Evolutionary conservation across 2,113 vertebrate species (phyloP), one percentile per base, ranked within the genome.

Genomic region (Donacobius atricapilla): DNA sequence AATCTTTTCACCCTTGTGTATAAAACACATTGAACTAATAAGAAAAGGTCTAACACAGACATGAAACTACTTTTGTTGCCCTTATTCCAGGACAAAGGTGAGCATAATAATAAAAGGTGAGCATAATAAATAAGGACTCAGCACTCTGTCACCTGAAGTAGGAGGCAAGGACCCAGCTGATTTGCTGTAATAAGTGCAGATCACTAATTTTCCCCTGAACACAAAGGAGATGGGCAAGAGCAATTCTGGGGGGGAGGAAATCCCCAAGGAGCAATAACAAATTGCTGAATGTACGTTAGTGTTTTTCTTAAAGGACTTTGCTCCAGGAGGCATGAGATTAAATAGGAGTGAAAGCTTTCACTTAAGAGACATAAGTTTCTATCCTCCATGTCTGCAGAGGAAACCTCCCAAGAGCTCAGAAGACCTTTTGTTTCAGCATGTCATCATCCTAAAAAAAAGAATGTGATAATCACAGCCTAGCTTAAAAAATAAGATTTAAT

Each of bases 241-340:
- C 28, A 42, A 2, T 51, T 66, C 30, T 40, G 15, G 1, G 3
- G 24, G 17, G 1, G 13, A 6, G 15, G 1, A 2, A 11, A 35
- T 31, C 22, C 15, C 42, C 2, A 9, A 65, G 18, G 7, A 72
- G 4, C n/a, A 76, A 37, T 8, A 75, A 51, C 12, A 60, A 87
- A 69, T 61, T 84, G 33, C 37, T 60, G 31, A 40, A 72, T 58
- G 40, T 57, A 35, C 23, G 2, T n/a, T 23, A n/a, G 27, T 17
- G 20, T 76, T 85, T 79, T 69, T 65, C 63, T 64, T 65, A 57
- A 7, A 92, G 39, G 19, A 45, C 30, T 61, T 76, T 35, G 9
- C 15, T 88, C n/a, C 8, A 27, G 22, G 25, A 83, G 21, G 16
- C 28, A 27, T 1, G 1, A 80, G 37, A 65, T 27, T 50, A 53